Percentiles rank a stretch among this genome's conserved stretches.
phyloP scores from a whole-genome alignment of 2,797 vertebrate genomes.

The Melanotaenia trifasciata region DNA sequence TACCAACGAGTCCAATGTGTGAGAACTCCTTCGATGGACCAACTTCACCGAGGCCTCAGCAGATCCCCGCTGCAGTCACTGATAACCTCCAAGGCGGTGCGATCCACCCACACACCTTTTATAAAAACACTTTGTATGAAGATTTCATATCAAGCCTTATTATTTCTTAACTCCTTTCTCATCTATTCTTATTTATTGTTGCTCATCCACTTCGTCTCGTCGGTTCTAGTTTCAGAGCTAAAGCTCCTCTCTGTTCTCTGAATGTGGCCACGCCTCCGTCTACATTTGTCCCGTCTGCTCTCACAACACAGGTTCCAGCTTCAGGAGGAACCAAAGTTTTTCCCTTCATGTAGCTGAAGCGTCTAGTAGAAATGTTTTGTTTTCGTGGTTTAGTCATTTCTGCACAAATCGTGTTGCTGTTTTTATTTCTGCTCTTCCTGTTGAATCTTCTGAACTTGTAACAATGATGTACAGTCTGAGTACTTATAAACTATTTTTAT shows the following conservation, averaged over 20 bases:
- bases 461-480: slow-evolving; percentile 97
- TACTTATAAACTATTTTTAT: slow-evolving; percentile 99
- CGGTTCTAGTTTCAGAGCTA: slow-evolving; percentile 46
- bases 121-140: slow-evolving; percentile 53
- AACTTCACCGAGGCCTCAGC: slow-evolving; percentile 79
- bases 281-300: slow-evolving; percentile 52
- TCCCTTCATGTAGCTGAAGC: slow-evolving; percentile 47
- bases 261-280: background rate
- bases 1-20: too few species aligned
- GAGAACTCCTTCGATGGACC: slow-evolving; percentile 70
- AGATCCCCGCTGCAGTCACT: slow-evolving; percentile 44
- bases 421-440: slow-evolving; percentile 82
- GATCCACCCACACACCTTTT: slow-evolving; percentile 46
- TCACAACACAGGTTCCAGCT: slow-evolving; percentile 69
- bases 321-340: slow-evolving; percentile 60
- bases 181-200: slow-evolving; percentile 55
- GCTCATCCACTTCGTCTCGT: slow-evolving; percentile 52
- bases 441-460: slow-evolving; percentile 87
- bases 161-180: slow-evolving; percentile 51
- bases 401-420: slow-evolving; percentile 88
- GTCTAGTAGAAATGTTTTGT: slow-evolving; percentile 52
- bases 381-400: slow-evolving; percentile 81
- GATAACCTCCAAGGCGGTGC: slow-evolving; percentile 40
- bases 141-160: slow-evolving; percentile 79
- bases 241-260: slow-evolving; percentile 36